Evolutionary conservation across 2,113 vertebrate species (phyloP), one percentile per base, ranked within the genome.

Genomic region (Tauraco erythrolophus): DNA sequence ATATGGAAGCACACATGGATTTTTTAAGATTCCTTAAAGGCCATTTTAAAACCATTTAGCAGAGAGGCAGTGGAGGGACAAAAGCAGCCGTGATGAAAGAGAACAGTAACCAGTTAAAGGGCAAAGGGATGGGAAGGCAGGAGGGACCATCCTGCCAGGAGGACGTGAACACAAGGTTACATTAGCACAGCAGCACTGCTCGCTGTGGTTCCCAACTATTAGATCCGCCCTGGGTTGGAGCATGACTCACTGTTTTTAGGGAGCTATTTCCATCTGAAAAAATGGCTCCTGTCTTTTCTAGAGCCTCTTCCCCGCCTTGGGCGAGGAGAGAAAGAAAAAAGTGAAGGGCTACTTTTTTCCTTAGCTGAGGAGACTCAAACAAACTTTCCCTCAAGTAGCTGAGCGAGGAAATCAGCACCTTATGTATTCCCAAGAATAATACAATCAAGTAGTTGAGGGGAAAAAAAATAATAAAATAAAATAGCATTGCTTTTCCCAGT

Each of bases 241-340:
- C 19, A 4, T 76, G 84, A 89, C 45, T 89, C 80, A 57, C 33
- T 91, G 28, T 71, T 96, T 81, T 95, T 75, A 96, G 88, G 69
- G 95, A 98, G 89, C 83, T 54, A 25, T 61, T 92, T 95, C 86
- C 69, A 76, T 88, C 91, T 94, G 77, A 68, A 72, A 74, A 91
- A 71, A 86, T 64, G n/a, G 33, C 39, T 61, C 13, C 75, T 84
- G 4, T 76, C 4, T 18, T 82, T 92, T 95, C 75, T 80, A 94
- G 94, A 91, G 56, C 24, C 23, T 94, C 66, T 80, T 81, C 25
- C 14, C 9, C 4, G 2, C 50, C 45, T 60, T 75, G 74, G 79
- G 64, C 22, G 14, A 46, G 16, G n/a, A 83, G 31, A 69, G 27
- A 14, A 56, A 37, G 30, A 84, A 66, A 89, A 79, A 88, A 76